Percentiles rank a stretch among this genome's conserved stretches.
These are phyloP conservation scores for Hassar affinis DNA, from an alignment of 2,113 vertebrate species.

Conservation along the genomic window DNA sequence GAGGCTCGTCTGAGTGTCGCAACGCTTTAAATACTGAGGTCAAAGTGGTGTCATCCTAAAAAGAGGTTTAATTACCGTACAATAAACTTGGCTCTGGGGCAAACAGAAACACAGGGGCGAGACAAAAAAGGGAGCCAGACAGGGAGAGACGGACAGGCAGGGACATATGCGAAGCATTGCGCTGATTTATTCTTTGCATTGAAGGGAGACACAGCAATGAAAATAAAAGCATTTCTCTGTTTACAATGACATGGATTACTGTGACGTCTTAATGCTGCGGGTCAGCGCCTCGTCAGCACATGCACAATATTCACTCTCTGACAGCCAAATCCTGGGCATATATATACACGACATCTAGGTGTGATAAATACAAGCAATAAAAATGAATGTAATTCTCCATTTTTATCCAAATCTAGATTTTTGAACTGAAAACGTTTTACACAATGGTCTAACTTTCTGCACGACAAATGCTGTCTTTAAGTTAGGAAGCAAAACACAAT, in stretches of 20 bases:
- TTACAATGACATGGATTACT: slow-evolving; percentile 20
- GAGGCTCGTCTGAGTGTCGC: slow-evolving; percentile 1
- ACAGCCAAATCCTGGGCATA: background rate
- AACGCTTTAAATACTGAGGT: slow-evolving; percentile 3
- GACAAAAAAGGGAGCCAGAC: background rate
- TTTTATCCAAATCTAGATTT: too few relatives aligned
- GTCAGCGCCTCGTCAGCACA: background rate
- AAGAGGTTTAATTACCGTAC: slow-evolving; percentile 31
- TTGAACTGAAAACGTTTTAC: too few relatives aligned
- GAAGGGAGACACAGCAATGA: slow-evolving; percentile 4
- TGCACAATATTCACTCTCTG: background rate
- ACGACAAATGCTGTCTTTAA: too few relatives aligned
- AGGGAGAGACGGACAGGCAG: background rate
- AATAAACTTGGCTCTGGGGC: background rate
- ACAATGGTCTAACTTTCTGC: too few relatives aligned
- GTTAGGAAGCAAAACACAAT: background rate
- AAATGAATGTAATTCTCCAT: too few relatives aligned
- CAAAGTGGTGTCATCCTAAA: slow-evolving; percentile 7
- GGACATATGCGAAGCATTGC: background rate
- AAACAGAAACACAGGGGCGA: background rate
- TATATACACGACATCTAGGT: too few relatives aligned
- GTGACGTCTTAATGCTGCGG: slow-evolving; percentile 15
- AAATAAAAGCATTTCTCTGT: slow-evolving; percentile 19
- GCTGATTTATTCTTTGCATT: slow-evolving; percentile 15
- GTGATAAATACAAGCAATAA: too few relatives aligned